Conservation (phyloP, 2,113 vertebrate species). For the Noturus placidus region DNA sequence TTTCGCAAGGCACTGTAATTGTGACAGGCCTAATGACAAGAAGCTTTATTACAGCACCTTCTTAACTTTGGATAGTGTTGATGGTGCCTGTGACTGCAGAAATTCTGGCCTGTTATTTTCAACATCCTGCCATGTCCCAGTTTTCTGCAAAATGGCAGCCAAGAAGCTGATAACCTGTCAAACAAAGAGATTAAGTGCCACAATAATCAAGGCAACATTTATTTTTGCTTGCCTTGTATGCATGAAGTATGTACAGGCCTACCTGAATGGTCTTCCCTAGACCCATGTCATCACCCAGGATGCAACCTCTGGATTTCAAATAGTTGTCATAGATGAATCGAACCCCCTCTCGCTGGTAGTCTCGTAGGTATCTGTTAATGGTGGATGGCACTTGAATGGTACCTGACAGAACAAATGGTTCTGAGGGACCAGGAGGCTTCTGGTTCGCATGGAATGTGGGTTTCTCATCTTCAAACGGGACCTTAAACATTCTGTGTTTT, state of each 20-base stretch:
- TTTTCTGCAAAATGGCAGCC: constrained; percentile 89
- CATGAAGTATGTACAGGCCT: constrained; percentile 33
- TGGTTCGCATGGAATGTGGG: constrained; percentile 79
- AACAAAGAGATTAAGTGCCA: neutral
- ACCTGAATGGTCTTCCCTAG: constrained; percentile 98
- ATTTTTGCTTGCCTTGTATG: neutral
- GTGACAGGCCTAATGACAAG: neutral
- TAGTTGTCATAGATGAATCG: constrained; percentile 86
- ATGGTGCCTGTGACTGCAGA: constrained; percentile 78
- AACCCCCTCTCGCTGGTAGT: constrained; percentile 91
- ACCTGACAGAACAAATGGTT: constrained; percentile 76
- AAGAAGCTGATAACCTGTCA: constrained; percentile 94
- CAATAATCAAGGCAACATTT: neutral
- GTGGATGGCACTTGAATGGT: constrained; percentile 84
- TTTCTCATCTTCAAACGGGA: constrained; percentile 73
- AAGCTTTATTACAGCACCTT: constrained; percentile 71
- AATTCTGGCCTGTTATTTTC: constrained; percentile 92
- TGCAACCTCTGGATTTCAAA: constrained; percentile 78
- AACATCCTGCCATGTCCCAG: constrained; percentile 88
- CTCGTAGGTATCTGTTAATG: constrained; percentile 92
- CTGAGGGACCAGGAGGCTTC: constrained; percentile 64
- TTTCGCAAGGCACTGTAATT: no score
- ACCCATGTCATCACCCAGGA: constrained; percentile 98
- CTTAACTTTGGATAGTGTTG: constrained; percentile 61
- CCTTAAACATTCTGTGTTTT: constrained; percentile 64